A percentile compares a stretch with the other conserved stretches of the same genome.
Evolutionary conservation across 2,113 vertebrate genomes (phyloP).

Genomic region (Potamarius usumacintae): DNA sequence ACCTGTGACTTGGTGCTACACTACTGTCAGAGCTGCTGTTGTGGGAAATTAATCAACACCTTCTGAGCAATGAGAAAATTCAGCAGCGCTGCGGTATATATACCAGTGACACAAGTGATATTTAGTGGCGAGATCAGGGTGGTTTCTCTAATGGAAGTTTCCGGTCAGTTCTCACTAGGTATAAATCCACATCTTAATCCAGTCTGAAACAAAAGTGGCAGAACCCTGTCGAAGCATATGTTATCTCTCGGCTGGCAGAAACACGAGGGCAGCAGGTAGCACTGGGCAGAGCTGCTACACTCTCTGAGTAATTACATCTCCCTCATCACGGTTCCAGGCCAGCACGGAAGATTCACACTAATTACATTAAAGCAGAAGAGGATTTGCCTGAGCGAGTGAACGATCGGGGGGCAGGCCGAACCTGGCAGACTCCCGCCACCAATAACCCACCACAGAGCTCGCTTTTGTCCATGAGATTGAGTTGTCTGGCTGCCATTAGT

Average conservation of each 20-base stretch:
- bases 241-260: slow-evolving; percentile 3
- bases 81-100: background rate
- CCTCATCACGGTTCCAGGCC: slow-evolving; percentile 18
- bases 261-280: slow-evolving; percentile 22
- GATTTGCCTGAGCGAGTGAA: slow-evolving; percentile 33
- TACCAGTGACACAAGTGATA: background rate
- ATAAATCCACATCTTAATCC: slow-evolving; percentile 24
- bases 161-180: background rate
- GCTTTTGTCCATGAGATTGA: slow-evolving; percentile 52
- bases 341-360: slow-evolving; percentile 41
- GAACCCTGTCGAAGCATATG: slow-evolving; percentile 9
- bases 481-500: slow-evolving; percentile 47
- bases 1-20: background rate
- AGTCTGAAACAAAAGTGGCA: slow-evolving; percentile 4
- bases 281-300: slow-evolving; percentile 15
- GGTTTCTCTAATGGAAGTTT: background rate
- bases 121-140: background rate
- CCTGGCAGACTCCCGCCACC: background rate
- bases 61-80: background rate
- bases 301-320: slow-evolving; percentile 50
- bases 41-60: background rate
- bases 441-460: slow-evolving; percentile 1
- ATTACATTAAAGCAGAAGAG: slow-evolving; percentile 50
- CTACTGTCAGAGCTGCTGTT: background rate
- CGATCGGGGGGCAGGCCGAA: slow-evolving; percentile 9